Percentiles rank a stretch among this genome's conserved stretches.
Conservation (phyloP, 2,888 invertebrate species). For the Heliconius ismenius region DNA sequence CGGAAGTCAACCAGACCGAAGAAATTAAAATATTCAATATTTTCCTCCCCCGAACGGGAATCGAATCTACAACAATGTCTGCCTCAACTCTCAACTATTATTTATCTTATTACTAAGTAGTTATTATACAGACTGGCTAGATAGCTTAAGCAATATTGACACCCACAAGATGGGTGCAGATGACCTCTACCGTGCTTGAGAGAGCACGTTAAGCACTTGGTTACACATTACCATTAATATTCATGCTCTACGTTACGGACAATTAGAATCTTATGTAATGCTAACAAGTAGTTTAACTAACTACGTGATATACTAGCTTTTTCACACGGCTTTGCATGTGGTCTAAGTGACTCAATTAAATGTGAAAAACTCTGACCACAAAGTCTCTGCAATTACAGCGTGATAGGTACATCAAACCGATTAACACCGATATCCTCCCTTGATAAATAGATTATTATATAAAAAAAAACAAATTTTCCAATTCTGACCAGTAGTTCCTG, state of each 20-base stretch:
- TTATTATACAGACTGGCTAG: background rate
- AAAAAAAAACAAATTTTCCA: too few species aligned
- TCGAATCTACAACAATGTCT: background rate
- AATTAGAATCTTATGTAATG: slow-evolving; percentile 1
- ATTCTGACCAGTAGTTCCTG: too few species aligned
- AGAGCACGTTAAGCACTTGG: background rate
- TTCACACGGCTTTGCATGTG: too few species aligned
- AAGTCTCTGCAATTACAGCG: too few species aligned
- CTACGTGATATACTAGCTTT: too few species aligned
- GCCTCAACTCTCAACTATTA: background rate
- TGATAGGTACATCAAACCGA: too few species aligned
- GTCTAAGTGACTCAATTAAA: too few species aligned
- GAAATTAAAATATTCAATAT: background rate
- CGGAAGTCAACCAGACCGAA: too few species aligned
- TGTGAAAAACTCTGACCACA: too few species aligned
- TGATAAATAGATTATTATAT: too few species aligned
- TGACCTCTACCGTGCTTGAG: background rate
- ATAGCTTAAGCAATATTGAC: background rate
- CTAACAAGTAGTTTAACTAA: background rate
- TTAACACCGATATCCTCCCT: too few species aligned
- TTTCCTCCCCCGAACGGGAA: background rate
- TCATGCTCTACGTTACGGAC: background rate
- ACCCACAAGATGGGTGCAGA: background rate
- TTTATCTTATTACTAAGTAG: background rate
- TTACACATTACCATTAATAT: background rate